phyloP scores from a whole-genome alignment of 30 jellyfish, hydroid and myxozoan genomes.

The Aurelia sp. region DNA sequence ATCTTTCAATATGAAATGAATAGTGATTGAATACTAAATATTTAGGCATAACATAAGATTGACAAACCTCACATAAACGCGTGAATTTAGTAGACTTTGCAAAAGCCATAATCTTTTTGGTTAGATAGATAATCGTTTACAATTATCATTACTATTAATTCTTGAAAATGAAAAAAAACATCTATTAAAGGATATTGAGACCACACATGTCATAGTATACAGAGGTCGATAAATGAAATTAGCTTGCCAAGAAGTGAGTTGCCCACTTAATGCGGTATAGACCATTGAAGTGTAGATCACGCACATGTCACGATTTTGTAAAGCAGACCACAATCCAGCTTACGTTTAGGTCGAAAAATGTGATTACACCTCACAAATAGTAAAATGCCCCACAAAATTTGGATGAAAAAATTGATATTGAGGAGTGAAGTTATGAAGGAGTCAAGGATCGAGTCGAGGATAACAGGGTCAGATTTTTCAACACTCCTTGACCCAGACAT shows the following conservation, averaged over 20 bases:
- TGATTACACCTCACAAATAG: conserved; percentile 48
- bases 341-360: conserved; percentile 35
- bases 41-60: too few relatives aligned
- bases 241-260: conserved; percentile 29
- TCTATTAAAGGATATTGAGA: conserved; percentile 33
- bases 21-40: too few relatives aligned
- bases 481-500: conserved; percentile 43
- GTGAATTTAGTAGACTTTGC: too few relatives aligned
- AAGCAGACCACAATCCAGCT: conserved; percentile 26
- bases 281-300: conserved; percentile 1
- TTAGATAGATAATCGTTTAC: too few relatives aligned
- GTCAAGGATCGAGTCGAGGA: not conserved
- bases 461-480: not conserved
- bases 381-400: conserved; percentile 47
- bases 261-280: conserved; percentile 15
- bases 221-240: conserved; percentile 5
- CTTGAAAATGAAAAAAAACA: conserved; percentile 23
- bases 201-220: conserved; percentile 45
- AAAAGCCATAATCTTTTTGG: too few relatives aligned
- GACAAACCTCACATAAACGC: too few relatives aligned
- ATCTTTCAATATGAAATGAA: too few relatives aligned
- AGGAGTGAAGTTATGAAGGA: not conserved
- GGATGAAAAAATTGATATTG: conserved; percentile 28
- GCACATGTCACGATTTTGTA: conserved; percentile 5
- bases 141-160: conserved; percentile 2